phyloP scores from a whole-genome alignment of 2,888 invertebrate genomes.

The Schizaphis graminum region DNA sequence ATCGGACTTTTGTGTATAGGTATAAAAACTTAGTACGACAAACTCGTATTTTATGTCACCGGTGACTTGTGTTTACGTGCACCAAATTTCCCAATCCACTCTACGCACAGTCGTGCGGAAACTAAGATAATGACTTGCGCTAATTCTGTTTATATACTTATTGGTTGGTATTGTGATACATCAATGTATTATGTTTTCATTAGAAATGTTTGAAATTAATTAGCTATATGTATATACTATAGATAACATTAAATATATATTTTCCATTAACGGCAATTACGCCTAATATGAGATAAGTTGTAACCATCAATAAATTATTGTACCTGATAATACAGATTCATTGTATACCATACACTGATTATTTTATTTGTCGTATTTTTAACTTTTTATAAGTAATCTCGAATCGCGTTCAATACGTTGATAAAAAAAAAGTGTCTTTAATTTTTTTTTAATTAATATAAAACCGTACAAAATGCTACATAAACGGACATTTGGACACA shows the following conservation, averaged over 20 bases:
- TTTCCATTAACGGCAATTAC: not conserved
- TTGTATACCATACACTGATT: not conserved
- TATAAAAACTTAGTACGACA: not conserved
- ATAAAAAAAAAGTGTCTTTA: not conserved
- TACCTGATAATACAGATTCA: not conserved
- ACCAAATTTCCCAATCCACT: not conserved
- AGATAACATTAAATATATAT: not conserved
- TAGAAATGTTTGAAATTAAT: not conserved
- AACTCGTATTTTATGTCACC: not conserved
- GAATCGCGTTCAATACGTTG: not conserved
- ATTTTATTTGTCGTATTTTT: not conserved
- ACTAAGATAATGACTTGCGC: not conserved
- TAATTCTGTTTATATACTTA: not conserved
- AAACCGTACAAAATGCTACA: not conserved
- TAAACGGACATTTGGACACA: not conserved
- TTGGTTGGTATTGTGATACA: not conserved
- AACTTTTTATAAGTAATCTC: not conserved
- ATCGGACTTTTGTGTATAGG: not conserved
- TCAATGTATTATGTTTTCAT: not conserved
- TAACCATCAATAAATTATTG: not conserved
- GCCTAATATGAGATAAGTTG: not conserved
- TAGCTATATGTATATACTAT: not conserved
- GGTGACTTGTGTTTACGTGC: not conserved
- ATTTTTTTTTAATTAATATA: not conserved
- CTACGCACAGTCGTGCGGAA: not conserved